Percentiles rank a stretch among this genome's conserved stretches.
Conservation (phyloP, 2,888 invertebrate genomes). For the Lasiommata megera region DNA sequence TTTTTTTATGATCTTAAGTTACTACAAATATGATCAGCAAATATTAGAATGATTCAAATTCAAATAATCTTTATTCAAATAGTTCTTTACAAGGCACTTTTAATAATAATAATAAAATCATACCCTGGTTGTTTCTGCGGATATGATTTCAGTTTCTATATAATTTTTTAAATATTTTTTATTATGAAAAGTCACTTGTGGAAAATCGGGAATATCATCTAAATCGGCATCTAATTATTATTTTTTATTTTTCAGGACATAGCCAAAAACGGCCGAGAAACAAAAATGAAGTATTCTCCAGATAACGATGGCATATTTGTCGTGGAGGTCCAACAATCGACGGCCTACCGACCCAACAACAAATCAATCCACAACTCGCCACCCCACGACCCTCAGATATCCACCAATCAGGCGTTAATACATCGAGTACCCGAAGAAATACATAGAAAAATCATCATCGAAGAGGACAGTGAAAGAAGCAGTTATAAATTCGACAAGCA, state of each 20-base stretch:
- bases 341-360: constrained; percentile 65
- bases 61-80: too few relatives aligned
- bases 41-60: too few relatives aligned
- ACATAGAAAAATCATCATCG: constrained; percentile 50
- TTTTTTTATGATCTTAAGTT: too few relatives aligned
- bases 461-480: constrained; percentile 60
- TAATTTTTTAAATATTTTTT: too few relatives aligned
- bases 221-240: not conserved
- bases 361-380: constrained; percentile 58
- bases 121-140: too few relatives aligned
- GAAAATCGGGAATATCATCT: not conserved
- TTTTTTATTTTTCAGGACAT: constrained; percentile 81
- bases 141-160: too few relatives aligned
- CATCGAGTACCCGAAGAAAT: constrained; percentile 68
- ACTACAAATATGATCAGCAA: too few relatives aligned
- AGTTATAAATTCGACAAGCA: constrained; percentile 59
- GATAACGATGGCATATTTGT: constrained; percentile 88
- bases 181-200: too few relatives aligned
- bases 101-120: too few relatives aligned
- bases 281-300: constrained; percentile 87
- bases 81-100: too few relatives aligned
- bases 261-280: constrained; percentile 85
- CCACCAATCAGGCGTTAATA: constrained; percentile 73
- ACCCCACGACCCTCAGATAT: constrained; percentile 65
- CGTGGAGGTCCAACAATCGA: constrained; percentile 83